phyloP scores from a whole-genome alignment of 2,797 vertebrate genomes.

The Sphenodon punctatus region DNA sequence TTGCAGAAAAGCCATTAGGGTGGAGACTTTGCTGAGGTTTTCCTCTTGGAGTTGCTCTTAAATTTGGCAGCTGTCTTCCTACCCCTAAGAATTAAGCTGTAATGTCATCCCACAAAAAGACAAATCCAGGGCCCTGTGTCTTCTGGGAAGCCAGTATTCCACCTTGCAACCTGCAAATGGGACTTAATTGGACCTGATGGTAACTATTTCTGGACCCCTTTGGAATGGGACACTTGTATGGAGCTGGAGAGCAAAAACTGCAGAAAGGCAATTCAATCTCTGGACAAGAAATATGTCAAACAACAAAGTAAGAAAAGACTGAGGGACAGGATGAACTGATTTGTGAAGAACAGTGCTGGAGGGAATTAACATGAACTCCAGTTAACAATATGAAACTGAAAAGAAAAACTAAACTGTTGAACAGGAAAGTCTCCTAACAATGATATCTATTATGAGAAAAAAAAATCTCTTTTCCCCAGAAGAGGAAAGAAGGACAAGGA shows the following conservation, averaged over 20 bases:
- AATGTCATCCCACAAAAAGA: background rate
- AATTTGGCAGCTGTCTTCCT: background rate
- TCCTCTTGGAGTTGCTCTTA: background rate
- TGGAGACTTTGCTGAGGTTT: no score
- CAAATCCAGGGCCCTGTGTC: background rate
- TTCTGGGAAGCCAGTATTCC: background rate
- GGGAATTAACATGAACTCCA: background rate
- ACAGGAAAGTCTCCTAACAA: background rate
- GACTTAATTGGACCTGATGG: background rate
- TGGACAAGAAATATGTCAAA: background rate
- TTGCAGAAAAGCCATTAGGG: no score
- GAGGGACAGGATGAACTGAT: background rate
- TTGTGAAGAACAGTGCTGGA: background rate
- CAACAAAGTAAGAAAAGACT: background rate
- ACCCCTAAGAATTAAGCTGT: background rate
- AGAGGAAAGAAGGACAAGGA: background rate
- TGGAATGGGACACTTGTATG: background rate
- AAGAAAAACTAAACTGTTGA: background rate
- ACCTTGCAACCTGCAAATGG: background rate
- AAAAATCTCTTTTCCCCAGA: no score
- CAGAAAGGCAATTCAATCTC: conserved; percentile 11
- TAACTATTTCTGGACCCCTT: background rate
- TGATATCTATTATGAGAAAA: background rate
- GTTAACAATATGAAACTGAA: background rate
- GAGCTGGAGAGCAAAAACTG: background rate